A percentile compares a stretch with the other conserved stretches of the same genome.
These are phyloP conservation scores for Sternotherus odoratus DNA, from an alignment of 2,797 vertebrate genomes.

Conservation along the genomic window DNA sequence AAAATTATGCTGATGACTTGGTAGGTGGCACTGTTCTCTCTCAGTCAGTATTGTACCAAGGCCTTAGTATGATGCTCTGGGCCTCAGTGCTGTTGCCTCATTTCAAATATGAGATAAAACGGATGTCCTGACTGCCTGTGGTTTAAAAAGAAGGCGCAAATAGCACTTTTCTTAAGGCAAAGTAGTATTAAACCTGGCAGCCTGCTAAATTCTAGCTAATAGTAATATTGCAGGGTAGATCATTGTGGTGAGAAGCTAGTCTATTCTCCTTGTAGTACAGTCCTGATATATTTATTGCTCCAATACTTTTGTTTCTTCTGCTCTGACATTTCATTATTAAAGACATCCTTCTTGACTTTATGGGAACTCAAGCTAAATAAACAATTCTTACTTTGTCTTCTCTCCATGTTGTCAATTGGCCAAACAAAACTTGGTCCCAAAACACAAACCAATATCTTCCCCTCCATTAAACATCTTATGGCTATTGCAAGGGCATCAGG, in stretches of 20 bases:
- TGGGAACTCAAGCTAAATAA: conserved; percentile 17
- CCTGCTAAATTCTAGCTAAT: background rate
- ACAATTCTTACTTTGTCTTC: background rate
- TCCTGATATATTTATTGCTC: conserved; percentile 36
- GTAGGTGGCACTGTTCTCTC: accelerated
- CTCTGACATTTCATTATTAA: conserved; percentile 54
- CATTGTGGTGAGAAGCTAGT: background rate
- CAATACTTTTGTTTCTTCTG: conserved; percentile 35
- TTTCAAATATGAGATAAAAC: background rate
- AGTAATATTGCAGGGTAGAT: conserved; percentile 12
- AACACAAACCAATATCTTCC: background rate
- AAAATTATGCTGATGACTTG: background rate
- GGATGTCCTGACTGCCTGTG: background rate
- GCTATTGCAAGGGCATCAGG: background rate
- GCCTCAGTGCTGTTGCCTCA: background rate
- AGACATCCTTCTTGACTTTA: conserved; percentile 46
- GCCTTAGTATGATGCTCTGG: background rate
- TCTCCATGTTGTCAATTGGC: background rate
- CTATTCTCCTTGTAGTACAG: conserved; percentile 6
- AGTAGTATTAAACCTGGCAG: background rate
- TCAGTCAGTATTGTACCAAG: background rate
- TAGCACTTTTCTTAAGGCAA: background rate
- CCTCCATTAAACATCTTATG: conserved; percentile 16
- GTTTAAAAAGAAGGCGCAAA: background rate
- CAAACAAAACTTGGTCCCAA: background rate